Evolutionary conservation across 2,113 vertebrate species (phyloP).

Genomic region (Megaptera novaeangliae): DNA sequence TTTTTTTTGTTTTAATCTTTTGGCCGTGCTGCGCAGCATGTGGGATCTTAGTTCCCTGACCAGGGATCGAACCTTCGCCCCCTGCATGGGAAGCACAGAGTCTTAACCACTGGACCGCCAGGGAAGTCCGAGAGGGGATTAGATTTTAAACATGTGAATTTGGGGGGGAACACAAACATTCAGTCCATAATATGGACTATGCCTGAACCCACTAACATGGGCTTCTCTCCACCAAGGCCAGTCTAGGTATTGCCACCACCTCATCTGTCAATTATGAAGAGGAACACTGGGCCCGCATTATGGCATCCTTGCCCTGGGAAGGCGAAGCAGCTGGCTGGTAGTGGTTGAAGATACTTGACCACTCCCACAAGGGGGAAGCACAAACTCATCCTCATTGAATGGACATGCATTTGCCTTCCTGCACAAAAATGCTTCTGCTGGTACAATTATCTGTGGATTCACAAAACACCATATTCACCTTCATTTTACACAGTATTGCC

Average conservation of each 20-base stretch:
- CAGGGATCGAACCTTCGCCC: neutral
- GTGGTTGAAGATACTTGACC: neutral
- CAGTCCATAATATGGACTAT: no score
- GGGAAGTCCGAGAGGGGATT: neutral
- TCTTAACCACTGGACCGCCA: no score
- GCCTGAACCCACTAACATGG: neutral
- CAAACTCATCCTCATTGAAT: neutral
- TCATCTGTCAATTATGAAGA: neutral
- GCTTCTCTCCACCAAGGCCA: neutral
- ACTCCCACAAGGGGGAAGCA: neutral
- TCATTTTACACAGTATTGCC: neutral
- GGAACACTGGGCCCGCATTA: rapidly evolving
- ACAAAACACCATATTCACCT: neutral
- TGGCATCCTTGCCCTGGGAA: neutral
- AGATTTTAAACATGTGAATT: neutral
- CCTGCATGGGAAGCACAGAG: neutral
- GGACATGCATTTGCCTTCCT: neutral
- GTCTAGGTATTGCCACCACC: neutral
- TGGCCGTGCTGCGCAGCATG: no score
- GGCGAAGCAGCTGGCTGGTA: neutral
- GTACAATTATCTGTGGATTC: neutral
- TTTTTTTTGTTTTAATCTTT: no score
- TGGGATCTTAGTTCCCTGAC: neutral
- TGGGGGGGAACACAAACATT: neutral
- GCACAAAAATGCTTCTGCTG: neutral